These are phyloP conservation scores for Catagonus wagneri DNA, from an alignment of 2,113 vertebrate species.

Conservation along the genomic window DNA sequence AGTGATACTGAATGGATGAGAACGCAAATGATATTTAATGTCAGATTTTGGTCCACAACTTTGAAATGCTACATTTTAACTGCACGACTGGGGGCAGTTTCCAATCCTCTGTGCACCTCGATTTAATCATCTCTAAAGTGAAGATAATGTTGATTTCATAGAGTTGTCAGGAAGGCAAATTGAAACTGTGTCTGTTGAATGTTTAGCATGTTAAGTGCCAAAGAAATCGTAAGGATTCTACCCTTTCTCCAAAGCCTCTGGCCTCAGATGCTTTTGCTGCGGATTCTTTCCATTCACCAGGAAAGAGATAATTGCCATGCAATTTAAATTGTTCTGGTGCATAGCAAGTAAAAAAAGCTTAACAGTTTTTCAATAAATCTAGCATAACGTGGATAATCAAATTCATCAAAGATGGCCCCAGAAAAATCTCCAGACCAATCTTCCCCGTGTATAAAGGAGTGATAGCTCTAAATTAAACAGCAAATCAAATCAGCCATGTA, in stretches of 20 bases:
- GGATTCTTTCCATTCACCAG: not conserved
- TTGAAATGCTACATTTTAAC: not conserved
- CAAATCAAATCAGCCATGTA: not conserved
- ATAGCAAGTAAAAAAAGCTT: slow-evolving; percentile 52
- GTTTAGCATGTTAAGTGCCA: not conserved
- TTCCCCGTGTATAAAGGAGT: not conserved
- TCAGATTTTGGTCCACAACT: not conserved
- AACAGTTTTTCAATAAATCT: slow-evolving; percentile 23
- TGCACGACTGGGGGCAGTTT: not conserved
- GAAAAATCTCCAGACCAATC: not conserved
- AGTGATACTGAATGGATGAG: not conserved
- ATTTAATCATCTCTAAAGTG: not conserved
- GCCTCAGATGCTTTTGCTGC: not conserved
- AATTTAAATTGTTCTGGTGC: not conserved
- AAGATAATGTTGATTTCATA: not conserved
- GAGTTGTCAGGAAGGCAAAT: not conserved
- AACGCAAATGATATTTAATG: not conserved
- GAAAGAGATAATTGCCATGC: not conserved
- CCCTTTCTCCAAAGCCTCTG: not conserved
- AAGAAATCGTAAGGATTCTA: not conserved
- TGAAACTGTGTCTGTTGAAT: not conserved
- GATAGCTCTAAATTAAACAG: not conserved
- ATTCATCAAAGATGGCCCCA: slow-evolving; percentile 18
- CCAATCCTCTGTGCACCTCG: not conserved
- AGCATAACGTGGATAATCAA: slow-evolving; percentile 43